Evolutionary conservation across 2,888 invertebrate species (phyloP).

Genomic region (Metellina segmentata): DNA sequence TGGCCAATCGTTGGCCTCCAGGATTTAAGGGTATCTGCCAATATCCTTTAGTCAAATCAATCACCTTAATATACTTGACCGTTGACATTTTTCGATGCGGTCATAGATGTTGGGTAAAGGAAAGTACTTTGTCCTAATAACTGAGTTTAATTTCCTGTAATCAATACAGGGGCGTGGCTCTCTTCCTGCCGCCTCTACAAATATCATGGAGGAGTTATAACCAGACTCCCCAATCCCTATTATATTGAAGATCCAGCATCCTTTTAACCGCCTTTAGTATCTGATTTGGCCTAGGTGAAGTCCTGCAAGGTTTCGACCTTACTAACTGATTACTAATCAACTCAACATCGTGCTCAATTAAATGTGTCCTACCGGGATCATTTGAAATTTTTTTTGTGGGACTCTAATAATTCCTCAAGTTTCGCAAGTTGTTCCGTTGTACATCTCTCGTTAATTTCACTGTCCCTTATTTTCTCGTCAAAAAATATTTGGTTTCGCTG

Average conservation of each 20-base stretch:
- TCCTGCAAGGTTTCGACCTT: no score
- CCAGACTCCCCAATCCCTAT: no score
- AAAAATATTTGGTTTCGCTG: not conserved
- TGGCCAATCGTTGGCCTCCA: slow-evolving; percentile 17
- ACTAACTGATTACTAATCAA: no score
- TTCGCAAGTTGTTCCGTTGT: not conserved
- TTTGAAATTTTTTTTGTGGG: not conserved
- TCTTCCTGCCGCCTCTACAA: not conserved
- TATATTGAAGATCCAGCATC: no score
- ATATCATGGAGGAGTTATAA: slow-evolving; percentile 4
- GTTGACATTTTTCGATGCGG: not conserved
- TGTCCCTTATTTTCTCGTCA: not conserved
- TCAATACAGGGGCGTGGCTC: slow-evolving; percentile 14
- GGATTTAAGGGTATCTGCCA: no score
- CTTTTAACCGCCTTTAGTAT: no score
- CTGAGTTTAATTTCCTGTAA: no score
- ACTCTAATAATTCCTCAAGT: not conserved
- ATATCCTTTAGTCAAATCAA: slow-evolving; percentile 43
- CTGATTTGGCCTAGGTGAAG: no score
- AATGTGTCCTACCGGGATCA: no score
- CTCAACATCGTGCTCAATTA: no score
- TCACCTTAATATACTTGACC: slow-evolving; percentile 10
- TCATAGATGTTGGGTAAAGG: slow-evolving; percentile 22
- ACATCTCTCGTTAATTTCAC: not conserved
- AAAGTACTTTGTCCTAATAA: no score